Evolutionary conservation across 1,140 invertebrate genomes (phyloP).

Genomic region (Microplitis mediator): DNA sequence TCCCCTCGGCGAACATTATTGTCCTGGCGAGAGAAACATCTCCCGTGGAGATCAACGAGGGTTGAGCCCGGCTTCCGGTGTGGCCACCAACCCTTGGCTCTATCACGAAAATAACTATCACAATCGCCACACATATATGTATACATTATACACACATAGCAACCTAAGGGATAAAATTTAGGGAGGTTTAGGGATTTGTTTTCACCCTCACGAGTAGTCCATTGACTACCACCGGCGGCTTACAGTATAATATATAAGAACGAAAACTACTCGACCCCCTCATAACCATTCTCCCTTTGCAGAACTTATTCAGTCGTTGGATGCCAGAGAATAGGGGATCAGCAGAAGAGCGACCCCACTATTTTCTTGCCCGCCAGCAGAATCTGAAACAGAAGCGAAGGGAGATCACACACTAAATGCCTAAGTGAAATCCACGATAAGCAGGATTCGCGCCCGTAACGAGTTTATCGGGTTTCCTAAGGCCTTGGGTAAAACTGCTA

Average conservation of each 20-base stretch:
- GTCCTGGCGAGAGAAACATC: slow-evolving; percentile 24
- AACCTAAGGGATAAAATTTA: background rate
- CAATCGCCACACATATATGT: background rate
- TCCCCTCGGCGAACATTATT: slow-evolving; percentile 17
- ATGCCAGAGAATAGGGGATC: background rate
- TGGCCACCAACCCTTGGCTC: slow-evolving; percentile 26
- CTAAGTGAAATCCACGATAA: slow-evolving; percentile 61
- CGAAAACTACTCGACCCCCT: background rate
- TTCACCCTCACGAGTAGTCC: slow-evolving; percentile 4
- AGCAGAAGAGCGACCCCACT: too few species aligned
- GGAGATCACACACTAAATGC: slow-evolving; percentile 44
- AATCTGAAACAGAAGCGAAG: background rate
- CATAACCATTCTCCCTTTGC: too few species aligned
- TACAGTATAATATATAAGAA: background rate
- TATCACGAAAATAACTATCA: slow-evolving; percentile 28
- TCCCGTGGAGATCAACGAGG: slow-evolving; percentile 27
- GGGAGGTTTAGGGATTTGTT: slow-evolving; percentile 3
- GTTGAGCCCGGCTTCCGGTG: slow-evolving; percentile 13
- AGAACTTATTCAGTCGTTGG: background rate
- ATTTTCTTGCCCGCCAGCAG: too few species aligned
- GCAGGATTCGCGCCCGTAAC: slow-evolving; percentile 56
- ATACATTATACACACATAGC: too few species aligned
- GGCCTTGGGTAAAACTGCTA: background rate
- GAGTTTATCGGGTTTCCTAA: slow-evolving; percentile 51
- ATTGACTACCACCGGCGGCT: background rate